Evolutionary conservation across 2,113 vertebrate genomes (phyloP).

Genomic region (Rattus rattus): DNA sequence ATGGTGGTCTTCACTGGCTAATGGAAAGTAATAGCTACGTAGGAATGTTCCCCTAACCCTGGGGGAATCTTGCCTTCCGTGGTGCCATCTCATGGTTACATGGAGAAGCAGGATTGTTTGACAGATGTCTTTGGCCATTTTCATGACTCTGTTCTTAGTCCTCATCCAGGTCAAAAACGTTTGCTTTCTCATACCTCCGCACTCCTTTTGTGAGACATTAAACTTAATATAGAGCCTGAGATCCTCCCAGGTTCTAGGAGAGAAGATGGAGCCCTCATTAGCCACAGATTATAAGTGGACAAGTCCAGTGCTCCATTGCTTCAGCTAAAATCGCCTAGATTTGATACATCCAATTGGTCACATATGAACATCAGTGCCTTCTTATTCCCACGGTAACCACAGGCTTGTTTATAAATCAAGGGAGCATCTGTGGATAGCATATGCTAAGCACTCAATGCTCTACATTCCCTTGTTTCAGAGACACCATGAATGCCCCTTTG

Average conservation of each 20-base stretch:
- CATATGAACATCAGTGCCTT: slow-evolving; percentile 73
- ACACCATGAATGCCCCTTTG: slow-evolving; percentile 56
- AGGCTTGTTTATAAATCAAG: slow-evolving; percentile 77
- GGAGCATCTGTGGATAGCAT: slow-evolving; percentile 56
- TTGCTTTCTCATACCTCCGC: neutral
- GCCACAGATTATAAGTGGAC: too few species aligned
- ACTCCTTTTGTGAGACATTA: neutral
- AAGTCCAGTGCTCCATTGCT: slow-evolving; percentile 39
- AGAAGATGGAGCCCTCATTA: slow-evolving; percentile 49
- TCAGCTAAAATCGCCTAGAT: slow-evolving; percentile 70
- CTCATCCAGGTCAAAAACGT: neutral
- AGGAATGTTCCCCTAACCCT: neutral
- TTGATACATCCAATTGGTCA: slow-evolving; percentile 77
- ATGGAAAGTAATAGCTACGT: neutral
- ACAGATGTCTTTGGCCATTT: neutral
- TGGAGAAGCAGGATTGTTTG: neutral
- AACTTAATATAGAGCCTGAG: neutral
- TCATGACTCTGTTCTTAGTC: neutral
- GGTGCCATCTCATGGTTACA: neutral
- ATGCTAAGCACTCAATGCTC: neutral
- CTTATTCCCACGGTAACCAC: slow-evolving; percentile 77
- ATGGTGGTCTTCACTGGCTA: neutral
- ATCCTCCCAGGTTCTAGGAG: neutral
- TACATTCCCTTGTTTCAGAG: neutral
- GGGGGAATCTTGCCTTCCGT: neutral